Evolutionary conservation across 2,888 invertebrate genomes (phyloP), one percentile per base, ranked within the genome.

Genomic region (Thymelicus acteon): DNA sequence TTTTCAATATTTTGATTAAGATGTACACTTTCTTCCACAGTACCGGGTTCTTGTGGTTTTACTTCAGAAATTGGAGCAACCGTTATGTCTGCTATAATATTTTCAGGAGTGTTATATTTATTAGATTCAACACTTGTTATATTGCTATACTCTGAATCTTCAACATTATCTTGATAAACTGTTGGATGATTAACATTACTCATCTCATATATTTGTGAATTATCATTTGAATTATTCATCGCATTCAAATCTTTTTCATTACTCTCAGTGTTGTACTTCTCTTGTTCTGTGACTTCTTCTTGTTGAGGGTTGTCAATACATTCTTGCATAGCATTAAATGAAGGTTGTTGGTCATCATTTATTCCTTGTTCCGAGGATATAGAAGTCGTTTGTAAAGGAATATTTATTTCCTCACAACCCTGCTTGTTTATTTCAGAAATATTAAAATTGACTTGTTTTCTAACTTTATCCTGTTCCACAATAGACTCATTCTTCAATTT

Each of bases 261-360:
- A 24, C 49, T 70, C 7, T 70, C 71, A 49, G 48, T 52, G 48
- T 63, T 48, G 48, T 69, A 58, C 49, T 69, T 63, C 37, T 63
- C 63, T 48, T 63, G 58, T 5, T 63, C 69, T 19, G 48, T 57
- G 48, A 63, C 39, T 1, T 13, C 12, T 37, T 66, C 60, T 19
- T 57, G 58, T 58, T 63, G 39, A 19, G 54, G 6, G 54, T 24
- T 52, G 6, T 19, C 10, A 24, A 10, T 24, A 19, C 7, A n/a
- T 54, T 54, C 24, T 54, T 54, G 52, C 52, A 8, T 52, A 49
- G 3, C 15, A 52, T 7, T 24, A 54, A 12, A 12, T 10, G 24
- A 24, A 10, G 19, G 12, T 54, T 12, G 10, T 10, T 10, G 15
- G 1, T 54, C 10, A 4, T 54, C 54, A 19, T 19, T 52, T 52